Base-by-base conservation (phyloP, 2,888 invertebrate species). In the Junonia oenone region DNA sequence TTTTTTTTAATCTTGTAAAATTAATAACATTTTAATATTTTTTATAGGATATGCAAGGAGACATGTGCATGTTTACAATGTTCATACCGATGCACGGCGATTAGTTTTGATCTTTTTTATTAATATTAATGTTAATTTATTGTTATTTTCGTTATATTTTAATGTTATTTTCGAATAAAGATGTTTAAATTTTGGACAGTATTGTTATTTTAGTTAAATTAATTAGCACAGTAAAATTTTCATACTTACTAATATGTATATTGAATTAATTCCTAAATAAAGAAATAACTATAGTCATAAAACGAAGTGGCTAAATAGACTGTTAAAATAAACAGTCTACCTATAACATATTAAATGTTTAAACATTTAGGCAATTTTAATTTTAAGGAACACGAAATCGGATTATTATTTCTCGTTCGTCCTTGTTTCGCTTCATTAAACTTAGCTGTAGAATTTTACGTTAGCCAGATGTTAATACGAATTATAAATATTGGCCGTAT, bases 41-140 rank as follows among this genome's bases (percentile, higher is more conserved):
- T 19, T 76, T 75, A 46, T 76, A 78, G 79, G 73, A 67, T 1
- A 14, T 53, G 35, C 58, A 29, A 1, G 55, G 27, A 35, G 47
- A 33, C 38, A 35, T 22, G 22, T 49, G 52, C 4, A 61, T 58
- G 53, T 78, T 76, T 40, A 72, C 76, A 14, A 73, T 77, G 73
- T 79, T 73, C 60, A 65, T 75, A 13, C 76, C 80, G 1, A 59
- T 77, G 40, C 62, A 70, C 47, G 66, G 65, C 68, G 71, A 73
- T 40, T 66, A 62, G 58, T 56, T 19, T 40, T 43, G 40, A 38
- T 40, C 29, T 35, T 37, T 22, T 48, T 45, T 50, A 35, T 55
- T 46, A 45, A 38, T 49, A 52, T 43, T 45, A 45, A 13, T 31
- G n/a, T 54, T 51, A 8, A 45, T 45, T 45, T 56, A 31, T 47